A percentile compares a stretch with the other conserved stretches of the same genome.
Evolutionary conservation across 2,113 vertebrate species (phyloP).

Genomic region (Chaetops frenatus): DNA sequence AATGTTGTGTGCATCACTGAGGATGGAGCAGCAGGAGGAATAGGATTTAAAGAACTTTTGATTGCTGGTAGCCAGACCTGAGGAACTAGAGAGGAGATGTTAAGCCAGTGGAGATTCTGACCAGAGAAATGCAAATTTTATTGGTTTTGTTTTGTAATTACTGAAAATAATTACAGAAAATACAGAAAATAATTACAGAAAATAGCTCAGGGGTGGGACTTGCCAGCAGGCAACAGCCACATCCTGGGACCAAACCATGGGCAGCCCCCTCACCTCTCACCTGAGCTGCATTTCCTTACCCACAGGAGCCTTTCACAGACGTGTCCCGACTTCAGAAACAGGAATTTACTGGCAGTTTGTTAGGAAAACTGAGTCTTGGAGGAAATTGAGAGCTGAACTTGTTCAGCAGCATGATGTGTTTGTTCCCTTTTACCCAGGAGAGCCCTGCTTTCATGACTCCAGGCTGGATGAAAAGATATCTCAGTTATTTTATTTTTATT

Average conservation of each 20-base stretch:
- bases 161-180: neutral
- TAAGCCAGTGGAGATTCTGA: neutral
- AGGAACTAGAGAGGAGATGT: conserved; percentile 75
- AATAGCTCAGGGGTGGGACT: neutral
- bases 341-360: neutral
- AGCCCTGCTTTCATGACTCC: neutral
- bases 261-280: neutral
- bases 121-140: neutral
- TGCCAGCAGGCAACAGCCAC: neutral
- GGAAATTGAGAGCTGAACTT: neutral
- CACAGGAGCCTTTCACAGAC: neutral
- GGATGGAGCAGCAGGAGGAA: conserved; percentile 69
- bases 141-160: neutral
- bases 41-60: conserved; percentile 68
- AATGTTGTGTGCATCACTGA: conserved; percentile 40
- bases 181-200: neutral
- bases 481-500: neutral
- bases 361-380: neutral
- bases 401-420: neutral
- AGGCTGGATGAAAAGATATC: neutral
- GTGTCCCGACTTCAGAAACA: neutral
- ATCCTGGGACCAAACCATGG: neutral
- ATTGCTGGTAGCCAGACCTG: conserved; percentile 79
- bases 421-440: neutral
- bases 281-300: neutral